Evolutionary conservation across 1,140 invertebrate genomes (phyloP), one percentile per base, ranked within the genome.

Genomic region (Rhynchophorus ferrugineus): DNA sequence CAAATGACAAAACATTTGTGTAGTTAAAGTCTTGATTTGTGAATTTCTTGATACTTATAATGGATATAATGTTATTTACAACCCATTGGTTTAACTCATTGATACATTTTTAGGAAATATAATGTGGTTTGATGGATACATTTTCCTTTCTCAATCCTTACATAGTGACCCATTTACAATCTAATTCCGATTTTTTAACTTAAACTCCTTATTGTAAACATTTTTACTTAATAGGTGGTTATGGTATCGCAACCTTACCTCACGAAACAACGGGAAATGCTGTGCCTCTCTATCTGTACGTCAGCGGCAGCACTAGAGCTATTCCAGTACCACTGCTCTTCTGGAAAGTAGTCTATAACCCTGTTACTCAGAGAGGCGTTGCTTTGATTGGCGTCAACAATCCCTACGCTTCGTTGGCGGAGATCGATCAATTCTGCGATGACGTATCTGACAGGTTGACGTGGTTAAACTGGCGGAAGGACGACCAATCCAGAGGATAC

Each of bases 341-440:
- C 49, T 82, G 77, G 73, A 82, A 83, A 72, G 68, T 83, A 7
- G 69, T 79, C 0, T 76, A 82, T 55, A 73, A 83, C 52, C 69
- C 73, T 8, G 42, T 60, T 3, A 69, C 64, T 2, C 71, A 73
- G 41, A 60, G 65, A 1, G 81, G 76, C 1, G 75, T 77, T 1
- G 81, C 75, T 3, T 77, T 83, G 48, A 64, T 84, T 2, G 76
- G 78, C 16, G 70, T 82, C 8, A 84, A 84, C 61, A 82, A 85
- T 67, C 81, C 81, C 0, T 78, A 80, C 58, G 44, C 38, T 5
- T 33, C 66, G 0, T 60, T 70, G 35, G 68, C 66, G 7, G 61
- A 72, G 2, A 63, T 59, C 0, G 49, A 65, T 0, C 68, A 77
- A 43, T 70, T 72, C 13, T 83, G 82, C 57, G 70, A 67, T 0